These are phyloP conservation scores for Rhopalosiphum maidis DNA, from an alignment of 1,140 invertebrate species.

Conservation along the genomic window DNA sequence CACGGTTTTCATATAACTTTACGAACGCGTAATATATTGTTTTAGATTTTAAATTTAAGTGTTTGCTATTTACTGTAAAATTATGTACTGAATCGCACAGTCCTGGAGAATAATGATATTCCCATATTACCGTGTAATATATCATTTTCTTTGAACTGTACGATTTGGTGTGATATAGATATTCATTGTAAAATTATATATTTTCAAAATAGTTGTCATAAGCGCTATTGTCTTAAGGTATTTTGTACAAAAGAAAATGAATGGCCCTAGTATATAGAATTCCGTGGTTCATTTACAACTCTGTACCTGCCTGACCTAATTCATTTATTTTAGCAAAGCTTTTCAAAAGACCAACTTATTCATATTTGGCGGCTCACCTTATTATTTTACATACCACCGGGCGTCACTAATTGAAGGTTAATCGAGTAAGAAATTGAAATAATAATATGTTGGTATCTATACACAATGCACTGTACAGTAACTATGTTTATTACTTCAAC, in stretches of 20 bases:
- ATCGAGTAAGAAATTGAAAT: constrained; percentile 44
- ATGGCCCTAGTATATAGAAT: constrained; percentile 33
- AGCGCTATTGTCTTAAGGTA: constrained; percentile 29
- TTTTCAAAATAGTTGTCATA: constrained; percentile 18
- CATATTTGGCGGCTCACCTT: background rate
- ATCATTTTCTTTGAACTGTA: background rate
- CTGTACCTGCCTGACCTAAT: constrained; percentile 18
- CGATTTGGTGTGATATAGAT: background rate
- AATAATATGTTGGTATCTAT: background rate
- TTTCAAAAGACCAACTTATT: constrained; percentile 42
- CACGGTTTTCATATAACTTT: background rate
- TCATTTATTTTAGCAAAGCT: background rate
- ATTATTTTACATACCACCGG: background rate
- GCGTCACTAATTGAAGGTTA: constrained; percentile 34
- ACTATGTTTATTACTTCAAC: background rate
- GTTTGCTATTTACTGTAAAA: background rate
- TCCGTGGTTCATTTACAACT: constrained; percentile 7
- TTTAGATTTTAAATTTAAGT: background rate
- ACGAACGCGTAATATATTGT: background rate
- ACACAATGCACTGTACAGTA: background rate
- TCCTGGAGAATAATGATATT: background rate
- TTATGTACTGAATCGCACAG: background rate
- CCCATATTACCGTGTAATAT: background rate
- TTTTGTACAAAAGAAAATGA: constrained; percentile 50
- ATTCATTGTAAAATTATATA: background rate